A percentile compares a stretch with the other conserved stretches of the same genome.
Evolutionary conservation across 2,888 invertebrate genomes (phyloP).

Genomic region (Yponomeuta evonymella): DNA sequence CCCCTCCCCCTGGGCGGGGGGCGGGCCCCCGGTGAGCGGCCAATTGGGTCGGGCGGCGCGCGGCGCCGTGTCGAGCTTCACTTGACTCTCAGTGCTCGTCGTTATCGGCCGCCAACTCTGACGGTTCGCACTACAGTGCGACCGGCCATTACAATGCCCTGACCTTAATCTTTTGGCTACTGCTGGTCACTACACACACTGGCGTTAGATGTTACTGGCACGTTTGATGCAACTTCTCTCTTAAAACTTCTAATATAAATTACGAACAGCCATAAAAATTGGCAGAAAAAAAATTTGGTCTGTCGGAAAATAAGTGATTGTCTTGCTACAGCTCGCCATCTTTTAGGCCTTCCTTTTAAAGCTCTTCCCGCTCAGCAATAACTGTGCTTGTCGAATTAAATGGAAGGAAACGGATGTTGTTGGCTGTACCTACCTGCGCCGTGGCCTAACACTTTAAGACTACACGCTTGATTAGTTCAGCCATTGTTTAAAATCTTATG

Average conservation of each 20-base stretch:
- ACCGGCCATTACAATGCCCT: conserved; percentile 34
- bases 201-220: too few species aligned
- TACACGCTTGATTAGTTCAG: conserved; percentile 23
- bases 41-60: conserved; percentile 77
- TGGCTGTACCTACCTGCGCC: conserved; percentile 11
- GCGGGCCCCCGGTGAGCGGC: conserved; percentile 60
- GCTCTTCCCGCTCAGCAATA: too few species aligned
- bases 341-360: too few species aligned
- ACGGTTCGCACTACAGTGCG: conserved; percentile 19
- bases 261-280: too few species aligned
- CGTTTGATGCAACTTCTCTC: too few species aligned
- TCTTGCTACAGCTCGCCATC: too few species aligned
- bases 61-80: conserved; percentile 60
- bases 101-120: conserved; percentile 32
- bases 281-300: too few species aligned
- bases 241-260: too few species aligned
- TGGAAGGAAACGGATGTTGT: neutral
- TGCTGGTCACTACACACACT: neutral
- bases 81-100: conserved; percentile 48
- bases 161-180: conserved; percentile 17
- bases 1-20: conserved; percentile 53
- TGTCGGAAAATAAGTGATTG: too few species aligned
- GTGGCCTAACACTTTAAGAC: conserved; percentile 20
- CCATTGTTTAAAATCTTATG: conserved; percentile 30
- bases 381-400: too few species aligned